A percentile compares a stretch with the other conserved stretches of the same genome.
Evolutionary conservation across 2,888 invertebrate genomes (phyloP).

Genomic region (Drosophila pullipes): DNA sequence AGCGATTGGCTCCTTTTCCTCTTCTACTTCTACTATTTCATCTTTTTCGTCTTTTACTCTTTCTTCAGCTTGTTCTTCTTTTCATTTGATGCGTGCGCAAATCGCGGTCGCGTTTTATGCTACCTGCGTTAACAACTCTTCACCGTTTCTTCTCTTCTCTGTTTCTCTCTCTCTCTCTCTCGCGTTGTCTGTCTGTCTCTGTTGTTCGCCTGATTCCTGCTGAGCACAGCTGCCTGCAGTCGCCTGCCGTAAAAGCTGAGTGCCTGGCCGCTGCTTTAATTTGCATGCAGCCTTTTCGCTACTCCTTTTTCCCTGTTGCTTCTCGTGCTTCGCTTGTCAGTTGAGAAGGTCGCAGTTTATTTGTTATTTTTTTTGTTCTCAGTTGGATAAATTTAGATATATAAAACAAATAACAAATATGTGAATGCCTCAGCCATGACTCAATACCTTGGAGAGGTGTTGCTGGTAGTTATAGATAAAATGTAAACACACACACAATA

Average conservation of each 20-base stretch:
- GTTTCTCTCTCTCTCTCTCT: neutral
- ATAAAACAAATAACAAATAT: slow-evolving; percentile 1
- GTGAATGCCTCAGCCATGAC: slow-evolving; percentile 18
- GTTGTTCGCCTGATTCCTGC: slow-evolving; percentile 27
- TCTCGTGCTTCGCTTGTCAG: neutral
- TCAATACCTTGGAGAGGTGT: slow-evolving; percentile 12
- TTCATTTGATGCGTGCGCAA: slow-evolving; percentile 51
- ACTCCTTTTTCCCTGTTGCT: neutral
- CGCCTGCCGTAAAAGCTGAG: slow-evolving; percentile 48
- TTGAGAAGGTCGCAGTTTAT: neutral
- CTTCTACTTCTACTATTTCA: neutral
- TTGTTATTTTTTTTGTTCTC: neutral
- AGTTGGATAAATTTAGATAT: neutral
- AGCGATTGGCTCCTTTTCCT: slow-evolving; percentile 15
- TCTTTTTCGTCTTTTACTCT: neutral
- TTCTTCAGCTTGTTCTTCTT: neutral
- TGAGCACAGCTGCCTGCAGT: slow-evolving; percentile 34
- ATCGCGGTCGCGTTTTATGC: slow-evolving; percentile 42
- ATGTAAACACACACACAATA: neutral
- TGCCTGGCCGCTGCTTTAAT: slow-evolving; percentile 72
- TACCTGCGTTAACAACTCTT: slow-evolving; percentile 31
- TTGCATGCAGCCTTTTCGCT: slow-evolving; percentile 65
- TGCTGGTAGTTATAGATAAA: slow-evolving; percentile 4
- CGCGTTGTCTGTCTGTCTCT: neutral
- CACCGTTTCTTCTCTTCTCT: neutral